Percentiles rank a stretch among this genome's conserved stretches.
These are phyloP conservation scores for Habroteleia sp. DNA, from an alignment of 2,888 invertebrate species.

Conservation along the genomic window DNA sequence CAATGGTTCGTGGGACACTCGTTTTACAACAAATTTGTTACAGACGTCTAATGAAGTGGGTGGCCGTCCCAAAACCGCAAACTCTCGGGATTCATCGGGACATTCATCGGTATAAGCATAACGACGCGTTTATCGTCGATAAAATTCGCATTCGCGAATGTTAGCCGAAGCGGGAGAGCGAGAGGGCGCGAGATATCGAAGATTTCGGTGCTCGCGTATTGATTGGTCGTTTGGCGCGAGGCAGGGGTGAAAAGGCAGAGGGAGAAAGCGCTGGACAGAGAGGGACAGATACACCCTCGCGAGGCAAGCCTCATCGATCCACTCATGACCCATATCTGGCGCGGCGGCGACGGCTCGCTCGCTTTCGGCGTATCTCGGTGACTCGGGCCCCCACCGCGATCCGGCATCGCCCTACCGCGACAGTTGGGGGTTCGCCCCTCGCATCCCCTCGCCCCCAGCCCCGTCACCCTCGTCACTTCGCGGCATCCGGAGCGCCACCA, in stretches of 20 bases:
- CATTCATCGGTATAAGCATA: conserved; percentile 37
- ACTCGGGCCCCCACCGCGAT: conserved; percentile 45
- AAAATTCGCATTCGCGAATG: conserved; percentile 43
- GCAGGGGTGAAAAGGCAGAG: conserved; percentile 81
- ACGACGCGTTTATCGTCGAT: conserved; percentile 32
- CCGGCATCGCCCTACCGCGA: conserved; percentile 54
- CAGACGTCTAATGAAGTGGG: conserved; percentile 12
- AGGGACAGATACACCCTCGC: conserved; percentile 77
- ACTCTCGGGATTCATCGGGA: background rate
- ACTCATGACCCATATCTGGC: conserved; percentile 80
- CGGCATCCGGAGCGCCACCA: conserved; percentile 61
- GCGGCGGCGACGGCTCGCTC: conserved; percentile 57
- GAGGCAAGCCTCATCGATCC: conserved; percentile 78
- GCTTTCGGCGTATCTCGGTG: conserved; percentile 57
- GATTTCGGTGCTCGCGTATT: conserved; percentile 75
- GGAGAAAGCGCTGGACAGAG: conserved; percentile 73
- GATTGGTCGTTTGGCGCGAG: conserved; percentile 77
- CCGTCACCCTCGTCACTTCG: conserved; percentile 42
- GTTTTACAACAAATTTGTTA: too few species aligned
- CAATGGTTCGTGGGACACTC: too few species aligned
- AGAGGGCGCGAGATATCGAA: conserved; percentile 71
- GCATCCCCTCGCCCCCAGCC: conserved; percentile 58
- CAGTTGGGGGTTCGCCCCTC: conserved; percentile 54
- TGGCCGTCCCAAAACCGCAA: conserved; percentile 6
- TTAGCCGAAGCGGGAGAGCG: conserved; percentile 19